A percentile compares a stretch with the other conserved stretches of the same genome.
Evolutionary conservation across 2,113 vertebrate species (phyloP).

Genomic region (Dasyprocta punctata): DNA sequence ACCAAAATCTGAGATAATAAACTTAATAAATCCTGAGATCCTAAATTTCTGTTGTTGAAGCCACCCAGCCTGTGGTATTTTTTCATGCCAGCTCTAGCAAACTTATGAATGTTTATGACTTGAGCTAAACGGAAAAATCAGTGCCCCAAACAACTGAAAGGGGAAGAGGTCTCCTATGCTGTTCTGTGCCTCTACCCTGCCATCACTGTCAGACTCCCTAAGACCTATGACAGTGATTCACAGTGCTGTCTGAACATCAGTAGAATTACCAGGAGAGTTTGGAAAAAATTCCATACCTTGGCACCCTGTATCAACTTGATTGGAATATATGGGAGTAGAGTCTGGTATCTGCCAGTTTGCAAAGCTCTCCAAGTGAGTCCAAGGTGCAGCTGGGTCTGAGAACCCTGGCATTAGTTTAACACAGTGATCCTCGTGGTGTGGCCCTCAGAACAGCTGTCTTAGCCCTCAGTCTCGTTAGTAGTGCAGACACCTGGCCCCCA

Average conservation of each 20-base stretch:
- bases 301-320: background rate
- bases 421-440: background rate
- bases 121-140: conserved; percentile 61
- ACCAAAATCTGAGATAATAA: background rate
- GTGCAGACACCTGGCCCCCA: background rate
- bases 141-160: conserved; percentile 23
- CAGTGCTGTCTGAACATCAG: background rate
- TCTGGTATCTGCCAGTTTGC: background rate
- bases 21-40: background rate
- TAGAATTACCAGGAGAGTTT: background rate
- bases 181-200: too few species aligned
- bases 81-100: background rate
- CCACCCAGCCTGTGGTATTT: background rate
- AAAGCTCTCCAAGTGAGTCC: background rate
- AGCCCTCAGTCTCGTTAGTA: background rate
- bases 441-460: background rate
- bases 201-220: background rate
- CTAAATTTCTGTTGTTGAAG: background rate
- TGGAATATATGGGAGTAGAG: background rate
- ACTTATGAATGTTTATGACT: background rate
- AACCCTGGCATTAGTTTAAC: background rate
- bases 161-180: conserved; percentile 35
- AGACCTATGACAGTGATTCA: background rate
- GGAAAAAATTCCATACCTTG: background rate
- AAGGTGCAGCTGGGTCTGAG: background rate